Base-by-base conservation (phyloP, 2,888 invertebrate genomes). In the Aphrophora alni region DNA sequence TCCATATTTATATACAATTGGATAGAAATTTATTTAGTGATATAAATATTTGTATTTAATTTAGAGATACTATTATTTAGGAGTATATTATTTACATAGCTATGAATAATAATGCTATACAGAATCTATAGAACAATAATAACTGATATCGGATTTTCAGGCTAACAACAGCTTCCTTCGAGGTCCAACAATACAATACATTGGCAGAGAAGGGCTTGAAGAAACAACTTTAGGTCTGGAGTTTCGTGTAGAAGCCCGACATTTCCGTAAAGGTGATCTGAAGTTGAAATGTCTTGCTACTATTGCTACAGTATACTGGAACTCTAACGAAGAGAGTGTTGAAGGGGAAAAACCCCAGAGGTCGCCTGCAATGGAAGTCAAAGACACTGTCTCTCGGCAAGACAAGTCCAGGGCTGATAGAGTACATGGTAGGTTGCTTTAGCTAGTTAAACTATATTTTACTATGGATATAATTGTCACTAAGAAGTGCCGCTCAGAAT, bases 271-370 rank as follows among this genome's bases (percentile, higher is more conserved):
- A 86, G 95, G 95, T 87, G 95, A 95, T 89, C 92, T 97, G 90
- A 96, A 96, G 89, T 91, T 96, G 86, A 96, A 95, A 91, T 97
- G 96, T 90, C 91, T 95, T 87, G 96, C 96, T 82, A 95, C 94
- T 86, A 96, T 96, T 88, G 95, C 94, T 80, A 94, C 95, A 51
- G 93, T 96, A 71, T 96, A 96, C 89, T 95, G 94, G 93, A 91
- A 94, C 85, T 95, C 94, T 88, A 96, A 96, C 89, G 96, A 96
- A 88, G 95, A 96, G 88, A 95, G 95, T 86, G 95, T 96, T 75
- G 94, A 95, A 88, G 94, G 95, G 51, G 93, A 93, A 85, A 91
- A 93, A 86, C 91, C 86, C 87, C 87, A 84, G 86, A 93, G 93
- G 87, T 93, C 93, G 77, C 94, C 95, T 84, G 93, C 94, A 74